Evolutionary conservation across 1,140 invertebrate species (phyloP), one percentile per base, ranked within the genome.

Genomic region (Drosophila watanabei): DNA sequence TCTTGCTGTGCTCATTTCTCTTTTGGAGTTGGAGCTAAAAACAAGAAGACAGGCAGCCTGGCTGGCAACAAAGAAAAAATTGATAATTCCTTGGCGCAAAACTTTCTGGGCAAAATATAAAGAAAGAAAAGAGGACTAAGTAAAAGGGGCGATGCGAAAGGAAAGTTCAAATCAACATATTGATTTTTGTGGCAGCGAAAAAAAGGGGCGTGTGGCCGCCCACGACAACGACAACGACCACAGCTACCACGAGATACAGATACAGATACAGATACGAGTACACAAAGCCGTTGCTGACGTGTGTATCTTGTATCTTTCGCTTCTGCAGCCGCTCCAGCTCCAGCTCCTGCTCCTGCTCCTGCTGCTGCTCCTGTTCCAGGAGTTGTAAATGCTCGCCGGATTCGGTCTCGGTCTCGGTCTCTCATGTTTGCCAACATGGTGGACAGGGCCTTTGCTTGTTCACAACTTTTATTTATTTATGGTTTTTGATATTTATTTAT

Each of bases 141-240:
- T 14, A 24, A 24, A 48, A 59, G 24, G 43, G 30, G 57, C 24
- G 77, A 79, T 32, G 62, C 58, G 59, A 54, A 70, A 82, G 56
- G 54, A 81, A 90, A 85, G 79, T 89, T 89, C 73, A 90, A 88
- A 88, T 88, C 85, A 88, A 90, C 85, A 89, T 89, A 89, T 89
- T 85, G 85, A 89, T 89, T 89, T 89, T 89, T 90, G 79, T 82
- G 14, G 54, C 54, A 57, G 75, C 64, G 49, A 51, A 72, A 56
- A 70, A 72, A 60, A 71, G 71, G 45, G 80, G 75, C 75, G 75
- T 82, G 80, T 59, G 43, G 48, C 49, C 32, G 32, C 48, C 79
- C 72, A 70, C 65, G 60, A 57, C 54, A 57, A 56, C 54, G 54
- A 24, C 54, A 39, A 57, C 54, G 54, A 81, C 79, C 79, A 70